A percentile compares a stretch with the other conserved stretches of the same genome.
Evolutionary conservation across 1,140 invertebrate genomes (phyloP).

Genomic region (Nylanderia fulva): DNA sequence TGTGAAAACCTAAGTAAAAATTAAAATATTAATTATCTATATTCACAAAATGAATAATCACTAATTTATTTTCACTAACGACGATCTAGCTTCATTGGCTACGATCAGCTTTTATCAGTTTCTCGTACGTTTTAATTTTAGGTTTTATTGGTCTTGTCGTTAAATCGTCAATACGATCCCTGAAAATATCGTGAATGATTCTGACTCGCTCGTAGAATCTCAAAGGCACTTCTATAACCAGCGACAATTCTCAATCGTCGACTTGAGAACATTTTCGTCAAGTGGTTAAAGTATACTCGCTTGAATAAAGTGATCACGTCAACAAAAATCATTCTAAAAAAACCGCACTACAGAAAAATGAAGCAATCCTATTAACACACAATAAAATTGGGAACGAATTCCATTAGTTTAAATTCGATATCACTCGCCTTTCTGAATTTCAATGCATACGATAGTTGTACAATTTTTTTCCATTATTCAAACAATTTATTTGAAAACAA

Average conservation of each 20-base stretch:
- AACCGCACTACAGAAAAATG: neutral
- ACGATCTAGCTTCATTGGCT: neutral
- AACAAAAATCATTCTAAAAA: constrained; percentile 12
- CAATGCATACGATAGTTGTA: neutral
- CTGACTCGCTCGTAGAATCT: constrained; percentile 24
- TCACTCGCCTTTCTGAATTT: neutral
- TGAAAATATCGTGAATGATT: neutral
- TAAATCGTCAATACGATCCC: neutral
- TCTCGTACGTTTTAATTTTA: neutral
- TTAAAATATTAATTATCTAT: neutral
- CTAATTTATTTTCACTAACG: neutral
- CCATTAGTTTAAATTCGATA: neutral
- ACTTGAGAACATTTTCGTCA: constrained; percentile 23
- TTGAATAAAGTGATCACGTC: neutral
- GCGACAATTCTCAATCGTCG: constrained; percentile 27
- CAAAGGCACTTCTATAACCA: constrained; percentile 16
- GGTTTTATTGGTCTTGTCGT: neutral
- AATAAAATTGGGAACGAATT: neutral
- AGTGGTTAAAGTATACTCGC: constrained; percentile 21
- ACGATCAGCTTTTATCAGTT: neutral
- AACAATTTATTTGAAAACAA: neutral
- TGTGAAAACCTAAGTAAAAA: neutral
- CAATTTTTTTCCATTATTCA: neutral
- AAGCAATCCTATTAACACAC: neutral
- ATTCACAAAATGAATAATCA: neutral